Percentiles rank a stretch among this genome's conserved stretches.
These are phyloP conservation scores for Oscheius sp. DNA, from an alignment of 1,140 invertebrate genomes.

Conservation along the genomic window DNA sequence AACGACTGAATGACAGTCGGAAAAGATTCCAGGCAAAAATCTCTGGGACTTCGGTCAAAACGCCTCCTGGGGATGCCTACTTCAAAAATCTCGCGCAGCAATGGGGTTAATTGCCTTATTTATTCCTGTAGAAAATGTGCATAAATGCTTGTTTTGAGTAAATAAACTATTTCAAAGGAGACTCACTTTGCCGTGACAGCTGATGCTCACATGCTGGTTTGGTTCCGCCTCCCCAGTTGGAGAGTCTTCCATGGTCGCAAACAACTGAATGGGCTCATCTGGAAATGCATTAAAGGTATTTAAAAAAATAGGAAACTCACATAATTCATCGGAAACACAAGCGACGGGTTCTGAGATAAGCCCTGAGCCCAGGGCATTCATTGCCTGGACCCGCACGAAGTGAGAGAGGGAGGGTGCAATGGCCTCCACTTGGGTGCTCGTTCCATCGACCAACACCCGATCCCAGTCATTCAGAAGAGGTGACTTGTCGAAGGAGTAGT, in stretches of 20 bases:
- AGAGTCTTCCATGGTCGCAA: not conserved
- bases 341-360: not conserved
- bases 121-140: no score
- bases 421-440: not conserved
- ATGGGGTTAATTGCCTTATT: no score
- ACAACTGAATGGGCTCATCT: not conserved
- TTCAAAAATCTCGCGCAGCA: not conserved
- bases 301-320: not conserved
- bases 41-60: not conserved
- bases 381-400: not conserved
- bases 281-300: not conserved
- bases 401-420: not conserved
- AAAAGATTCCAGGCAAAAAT: not conserved
- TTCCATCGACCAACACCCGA: not conserved
- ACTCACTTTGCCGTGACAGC: not conserved
- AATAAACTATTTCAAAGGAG: no score
- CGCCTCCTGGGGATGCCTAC: not conserved
- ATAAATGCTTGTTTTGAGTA: no score
- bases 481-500: not conserved
- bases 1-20: not conserved
- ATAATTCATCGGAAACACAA: not conserved
- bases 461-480: conserved; percentile 2
- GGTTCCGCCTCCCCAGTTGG: not conserved
- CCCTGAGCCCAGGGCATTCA: not conserved
- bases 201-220: not conserved